Evolutionary conservation across 2,888 invertebrate genomes (phyloP).

Genomic region (Cantharis nigra): DNA sequence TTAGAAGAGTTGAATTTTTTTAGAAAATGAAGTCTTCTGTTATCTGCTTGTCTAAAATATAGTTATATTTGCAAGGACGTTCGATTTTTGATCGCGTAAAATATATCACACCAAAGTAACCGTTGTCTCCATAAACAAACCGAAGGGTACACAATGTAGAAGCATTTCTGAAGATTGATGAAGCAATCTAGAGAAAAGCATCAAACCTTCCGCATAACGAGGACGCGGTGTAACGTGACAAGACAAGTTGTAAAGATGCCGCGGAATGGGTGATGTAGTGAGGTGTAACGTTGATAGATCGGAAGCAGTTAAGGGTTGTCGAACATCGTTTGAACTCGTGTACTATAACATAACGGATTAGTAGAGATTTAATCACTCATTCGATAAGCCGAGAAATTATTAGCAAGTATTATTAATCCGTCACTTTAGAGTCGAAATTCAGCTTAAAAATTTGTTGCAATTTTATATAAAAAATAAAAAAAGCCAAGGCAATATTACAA

Average conservation of each 20-base stretch:
- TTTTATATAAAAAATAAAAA: not conserved
- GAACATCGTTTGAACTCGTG: conserved; percentile 43
- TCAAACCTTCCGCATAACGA: conserved; percentile 46
- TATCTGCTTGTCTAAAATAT: not conserved
- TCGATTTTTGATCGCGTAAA: conserved; percentile 28
- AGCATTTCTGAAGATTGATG: conserved; percentile 43
- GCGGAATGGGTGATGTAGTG: conserved; percentile 42
- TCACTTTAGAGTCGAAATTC: not conserved
- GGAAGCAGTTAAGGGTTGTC: conserved; percentile 42
- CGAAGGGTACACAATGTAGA: conserved; percentile 35
- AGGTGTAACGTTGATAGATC: conserved; percentile 48
- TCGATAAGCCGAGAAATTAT: conserved; percentile 35
- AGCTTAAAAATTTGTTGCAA: not conserved
- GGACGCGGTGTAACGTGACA: conserved; percentile 42
- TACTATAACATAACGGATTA: conserved; percentile 43
- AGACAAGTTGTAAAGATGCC: conserved; percentile 48
- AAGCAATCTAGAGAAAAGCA: conserved; percentile 46
- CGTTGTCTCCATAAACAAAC: conserved; percentile 34
- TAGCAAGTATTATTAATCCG: not conserved
- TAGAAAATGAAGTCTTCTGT: not conserved
- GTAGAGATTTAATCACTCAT: conserved; percentile 42
- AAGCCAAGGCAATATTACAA: not conserved
- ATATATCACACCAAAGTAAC: conserved; percentile 25
- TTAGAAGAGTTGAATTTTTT: not conserved
- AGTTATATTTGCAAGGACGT: conserved; percentile 12